Evolutionary conservation across 2,797 vertebrate species (phyloP).

Genomic region (Periparus ater): DNA sequence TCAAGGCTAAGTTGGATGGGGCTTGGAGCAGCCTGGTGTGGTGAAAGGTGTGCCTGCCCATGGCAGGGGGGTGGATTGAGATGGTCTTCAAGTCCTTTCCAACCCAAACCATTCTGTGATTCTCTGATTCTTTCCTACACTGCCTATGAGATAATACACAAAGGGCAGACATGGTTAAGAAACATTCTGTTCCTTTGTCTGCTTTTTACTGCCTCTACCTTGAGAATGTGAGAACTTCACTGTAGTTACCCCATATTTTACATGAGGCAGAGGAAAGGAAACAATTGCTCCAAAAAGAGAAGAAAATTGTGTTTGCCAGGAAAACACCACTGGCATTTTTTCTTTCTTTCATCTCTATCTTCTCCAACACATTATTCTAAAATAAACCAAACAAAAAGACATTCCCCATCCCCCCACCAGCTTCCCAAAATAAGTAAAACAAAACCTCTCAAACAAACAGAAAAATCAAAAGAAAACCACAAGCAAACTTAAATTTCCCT

Average conservation of each 20-base stretch:
- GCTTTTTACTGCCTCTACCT: not conserved
- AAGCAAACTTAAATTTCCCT: not conserved
- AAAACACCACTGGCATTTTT: not conserved
- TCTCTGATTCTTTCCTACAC: not conserved
- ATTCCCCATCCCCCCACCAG: accelerated
- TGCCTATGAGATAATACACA: not conserved
- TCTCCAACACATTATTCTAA: not conserved
- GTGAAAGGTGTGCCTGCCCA: not conserved
- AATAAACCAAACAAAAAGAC: not conserved
- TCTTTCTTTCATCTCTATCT: not conserved
- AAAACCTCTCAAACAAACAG: not conserved
- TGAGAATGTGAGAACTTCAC: not conserved
- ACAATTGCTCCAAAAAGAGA: not conserved
- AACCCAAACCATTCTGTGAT: not conserved
- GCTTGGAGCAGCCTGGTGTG: not conserved
- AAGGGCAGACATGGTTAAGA: not conserved
- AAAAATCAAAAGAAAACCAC: not conserved
- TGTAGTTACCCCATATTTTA: not conserved
- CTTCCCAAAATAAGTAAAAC: not conserved
- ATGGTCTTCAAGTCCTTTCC: not conserved
- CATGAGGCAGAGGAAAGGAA: not conserved
- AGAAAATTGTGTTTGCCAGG: not conserved
- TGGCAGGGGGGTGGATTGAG: not conserved
- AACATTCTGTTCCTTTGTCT: not conserved
- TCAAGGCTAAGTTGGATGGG: not conserved